phyloP scores from a whole-genome alignment of 2,113 vertebrate species.

The Scopus umbretta region DNA sequence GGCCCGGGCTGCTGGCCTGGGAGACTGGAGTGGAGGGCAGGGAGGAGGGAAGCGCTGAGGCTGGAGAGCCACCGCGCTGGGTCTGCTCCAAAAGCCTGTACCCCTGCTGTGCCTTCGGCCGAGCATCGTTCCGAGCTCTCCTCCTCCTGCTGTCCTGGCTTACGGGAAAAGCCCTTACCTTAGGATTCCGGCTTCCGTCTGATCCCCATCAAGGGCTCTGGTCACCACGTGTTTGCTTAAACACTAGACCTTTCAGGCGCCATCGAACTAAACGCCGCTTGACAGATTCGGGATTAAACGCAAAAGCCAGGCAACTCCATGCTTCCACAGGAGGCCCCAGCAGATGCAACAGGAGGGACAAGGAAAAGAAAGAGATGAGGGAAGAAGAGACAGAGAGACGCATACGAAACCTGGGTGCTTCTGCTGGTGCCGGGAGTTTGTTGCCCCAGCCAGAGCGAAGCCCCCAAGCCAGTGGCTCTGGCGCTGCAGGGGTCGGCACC shows the following conservation, averaged over 20 bases:
- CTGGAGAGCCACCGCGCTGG: rapidly evolving
- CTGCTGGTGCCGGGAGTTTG: background rate
- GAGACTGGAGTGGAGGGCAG: too few relatives aligned
- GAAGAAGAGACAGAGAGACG: background rate
- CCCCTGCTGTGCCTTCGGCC: too few relatives aligned
- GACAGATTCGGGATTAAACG: constrained; percentile 69
- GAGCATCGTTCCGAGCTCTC: background rate
- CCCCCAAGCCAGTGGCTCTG: background rate
- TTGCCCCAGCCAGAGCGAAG: background rate
- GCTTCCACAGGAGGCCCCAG: constrained; percentile 29
- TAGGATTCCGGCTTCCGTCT: constrained; percentile 60
- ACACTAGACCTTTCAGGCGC: constrained; percentile 67
- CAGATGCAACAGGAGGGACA: background rate
- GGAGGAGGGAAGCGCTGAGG: background rate
- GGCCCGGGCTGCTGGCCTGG: background rate
- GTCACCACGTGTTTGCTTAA: constrained; percentile 67
- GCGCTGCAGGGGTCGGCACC: background rate
- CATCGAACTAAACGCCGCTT: constrained; percentile 64
- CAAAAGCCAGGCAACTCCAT: constrained; percentile 67
- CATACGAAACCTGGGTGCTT: background rate
- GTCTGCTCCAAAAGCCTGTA: too few relatives aligned
- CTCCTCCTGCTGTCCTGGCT: background rate
- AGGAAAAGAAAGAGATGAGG: background rate
- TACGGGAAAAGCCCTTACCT: constrained; percentile 23
- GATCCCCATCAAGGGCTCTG: constrained; percentile 65